A percentile compares a stretch with the other conserved stretches of the same genome.
phyloP scores from a whole-genome alignment of 2,797 vertebrate genomes.

The Manis javanica region DNA sequence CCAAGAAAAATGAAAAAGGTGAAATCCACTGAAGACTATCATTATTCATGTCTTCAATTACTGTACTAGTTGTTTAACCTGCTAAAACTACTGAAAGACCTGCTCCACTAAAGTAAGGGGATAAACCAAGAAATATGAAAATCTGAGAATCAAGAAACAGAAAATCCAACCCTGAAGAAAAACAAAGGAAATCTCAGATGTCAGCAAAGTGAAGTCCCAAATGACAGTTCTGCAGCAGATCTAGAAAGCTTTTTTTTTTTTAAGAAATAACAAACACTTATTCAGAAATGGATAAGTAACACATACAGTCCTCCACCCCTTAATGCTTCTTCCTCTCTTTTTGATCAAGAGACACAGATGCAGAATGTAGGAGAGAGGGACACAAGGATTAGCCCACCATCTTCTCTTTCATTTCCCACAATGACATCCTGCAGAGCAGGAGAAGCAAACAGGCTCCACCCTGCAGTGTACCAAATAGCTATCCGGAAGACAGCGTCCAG shows the following conservation, averaged over 20 bases:
- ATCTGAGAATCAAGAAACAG: background rate
- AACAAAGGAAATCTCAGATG: background rate
- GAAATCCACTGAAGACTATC: background rate
- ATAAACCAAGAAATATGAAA: background rate
- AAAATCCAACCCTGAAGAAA: slow-evolving; percentile 28
- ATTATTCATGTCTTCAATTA: background rate
- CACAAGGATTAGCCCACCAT: background rate
- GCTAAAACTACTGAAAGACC: background rate
- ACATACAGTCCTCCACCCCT: slow-evolving; percentile 79
- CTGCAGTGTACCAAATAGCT: rapidly evolving
- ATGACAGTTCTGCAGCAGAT: background rate
- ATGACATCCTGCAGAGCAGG: background rate
- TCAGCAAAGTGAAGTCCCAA: background rate
- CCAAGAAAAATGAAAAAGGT: background rate
- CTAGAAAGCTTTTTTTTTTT: background rate
- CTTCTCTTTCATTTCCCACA: slow-evolving; percentile 20
- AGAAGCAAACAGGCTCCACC: background rate
- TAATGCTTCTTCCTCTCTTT: slow-evolving; percentile 68
- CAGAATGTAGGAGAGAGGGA: background rate
- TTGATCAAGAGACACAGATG: slow-evolving; percentile 21
- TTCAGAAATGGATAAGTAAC: slow-evolving; percentile 86
- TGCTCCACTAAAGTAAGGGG: background rate
- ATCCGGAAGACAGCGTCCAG: background rate
- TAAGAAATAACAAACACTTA: slow-evolving; percentile 88
- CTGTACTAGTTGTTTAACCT: background rate